These are phyloP conservation scores for Chiloscyllium plagiosum DNA, from an alignment of 2,113 vertebrate species.

Conservation along the genomic window DNA sequence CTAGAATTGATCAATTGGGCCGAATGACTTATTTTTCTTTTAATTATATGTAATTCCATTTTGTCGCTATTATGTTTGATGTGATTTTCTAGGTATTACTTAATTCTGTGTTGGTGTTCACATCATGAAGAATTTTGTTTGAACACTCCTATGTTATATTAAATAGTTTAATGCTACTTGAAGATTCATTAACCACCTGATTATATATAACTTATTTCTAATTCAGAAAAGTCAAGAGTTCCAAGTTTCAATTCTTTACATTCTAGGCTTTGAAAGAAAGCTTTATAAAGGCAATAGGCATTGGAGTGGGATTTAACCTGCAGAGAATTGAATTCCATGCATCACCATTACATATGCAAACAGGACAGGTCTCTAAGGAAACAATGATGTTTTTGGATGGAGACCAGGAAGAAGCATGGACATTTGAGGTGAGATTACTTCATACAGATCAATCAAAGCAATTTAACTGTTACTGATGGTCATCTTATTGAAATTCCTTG, in stretches of 20 bases:
- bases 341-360: slow-evolving; percentile 61
- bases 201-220: background rate
- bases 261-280: slow-evolving; percentile 88
- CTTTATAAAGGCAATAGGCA: slow-evolving; percentile 89
- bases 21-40: background rate
- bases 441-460: background rate
- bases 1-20: background rate
- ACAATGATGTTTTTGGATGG: slow-evolving; percentile 81
- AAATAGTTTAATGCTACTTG: background rate
- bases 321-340: slow-evolving; percentile 84
- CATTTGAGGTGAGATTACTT: slow-evolving; percentile 60
- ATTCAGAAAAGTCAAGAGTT: background rate
- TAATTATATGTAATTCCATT: background rate
- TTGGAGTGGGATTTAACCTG: slow-evolving; percentile 84
- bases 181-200: background rate
- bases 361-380: slow-evolving; percentile 60
- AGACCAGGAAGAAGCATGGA: slow-evolving; percentile 67
- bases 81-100: background rate
- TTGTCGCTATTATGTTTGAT: background rate
- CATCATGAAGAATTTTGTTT: background rate
- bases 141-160: background rate
- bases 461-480: background rate
- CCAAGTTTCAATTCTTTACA: background rate
- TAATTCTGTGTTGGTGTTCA: background rate
- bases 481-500: background rate